These are phyloP conservation scores for Hiodon alosoides DNA, from an alignment of 2,113 vertebrate species.

Conservation along the genomic window DNA sequence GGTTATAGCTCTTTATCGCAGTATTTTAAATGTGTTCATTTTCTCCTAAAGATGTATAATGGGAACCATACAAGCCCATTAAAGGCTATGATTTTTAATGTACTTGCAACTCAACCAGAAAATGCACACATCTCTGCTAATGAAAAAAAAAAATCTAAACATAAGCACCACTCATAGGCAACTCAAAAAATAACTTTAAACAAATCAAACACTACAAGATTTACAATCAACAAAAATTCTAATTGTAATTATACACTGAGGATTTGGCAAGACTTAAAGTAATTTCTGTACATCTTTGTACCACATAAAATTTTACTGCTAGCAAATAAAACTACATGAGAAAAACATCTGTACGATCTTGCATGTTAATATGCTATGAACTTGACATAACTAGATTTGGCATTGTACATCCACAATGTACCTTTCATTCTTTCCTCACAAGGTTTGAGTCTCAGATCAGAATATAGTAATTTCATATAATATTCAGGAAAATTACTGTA, in stretches of 20 bases:
- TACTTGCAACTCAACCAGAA: neutral
- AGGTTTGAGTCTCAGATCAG: neutral
- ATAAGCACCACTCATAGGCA: neutral
- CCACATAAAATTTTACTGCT: neutral
- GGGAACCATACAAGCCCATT: neutral
- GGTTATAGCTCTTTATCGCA: neutral
- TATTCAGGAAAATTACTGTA: neutral
- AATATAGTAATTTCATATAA: neutral
- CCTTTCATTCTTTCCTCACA: too few relatives aligned
- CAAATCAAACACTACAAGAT: neutral
- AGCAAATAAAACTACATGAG: neutral
- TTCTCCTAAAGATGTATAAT: neutral
- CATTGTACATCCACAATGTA: too few relatives aligned
- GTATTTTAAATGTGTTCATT: neutral
- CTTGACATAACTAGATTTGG: neutral
- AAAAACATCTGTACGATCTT: neutral
- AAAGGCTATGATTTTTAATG: neutral
- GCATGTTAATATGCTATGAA: neutral
- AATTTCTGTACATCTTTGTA: neutral
- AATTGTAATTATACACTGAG: neutral
- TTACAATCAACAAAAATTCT: neutral
- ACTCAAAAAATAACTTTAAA: neutral
- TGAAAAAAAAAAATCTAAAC: neutral
- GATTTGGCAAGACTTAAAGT: neutral
- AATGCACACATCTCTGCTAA: neutral